Evolutionary conservation across 2,888 invertebrate species (phyloP), one percentile per base, ranked within the genome.

Genomic region (Eudasyphora cyanicolor): DNA sequence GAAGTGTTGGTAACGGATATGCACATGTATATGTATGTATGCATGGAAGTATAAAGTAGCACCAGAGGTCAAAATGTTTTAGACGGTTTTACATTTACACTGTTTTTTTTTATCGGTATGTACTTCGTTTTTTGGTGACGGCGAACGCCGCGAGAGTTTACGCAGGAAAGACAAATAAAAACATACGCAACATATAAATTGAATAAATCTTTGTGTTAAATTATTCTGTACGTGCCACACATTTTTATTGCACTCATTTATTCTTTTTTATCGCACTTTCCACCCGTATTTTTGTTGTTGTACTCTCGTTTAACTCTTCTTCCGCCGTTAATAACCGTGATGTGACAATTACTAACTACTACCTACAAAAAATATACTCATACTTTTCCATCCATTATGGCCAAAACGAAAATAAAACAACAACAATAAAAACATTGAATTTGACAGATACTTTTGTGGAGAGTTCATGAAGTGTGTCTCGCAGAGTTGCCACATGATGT

Each of bases 401-500:
- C 80, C 77, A 75, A 80, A 83, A 80, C 73, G 17, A 14, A 24
- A 67, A 49, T 60, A 76, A 64, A 82, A 74, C 77, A 79, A 82
- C 62, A 62, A 74, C 69, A 79, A 51, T 29, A n/a, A n/a, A n/a
- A 69, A 73, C 79, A 77, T 14, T 77, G 76, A 32, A 76, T 79
- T 70, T 83, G 82, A 82, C 82, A 83, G 76, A 42, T 76, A 74
- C 51, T 38, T 21, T 42, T 24, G 69, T 74, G 82, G 74, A 83
- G 79, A 79, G 42, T 79, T 70, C 45, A 19, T 2, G 51, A 42
- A 21, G 19, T 57, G 62, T 6, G 12, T 35, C 12, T 32, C 14
- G 8, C n/a, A 42, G 57, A 8, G 82, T 76, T 82, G 69, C 79
- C 82, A 79, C 0, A 69, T 51, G n/a, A 2, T 27, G 17, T 38